Conservation (phyloP, 2,888 invertebrate species). For the Hyalella azteca region DNA sequence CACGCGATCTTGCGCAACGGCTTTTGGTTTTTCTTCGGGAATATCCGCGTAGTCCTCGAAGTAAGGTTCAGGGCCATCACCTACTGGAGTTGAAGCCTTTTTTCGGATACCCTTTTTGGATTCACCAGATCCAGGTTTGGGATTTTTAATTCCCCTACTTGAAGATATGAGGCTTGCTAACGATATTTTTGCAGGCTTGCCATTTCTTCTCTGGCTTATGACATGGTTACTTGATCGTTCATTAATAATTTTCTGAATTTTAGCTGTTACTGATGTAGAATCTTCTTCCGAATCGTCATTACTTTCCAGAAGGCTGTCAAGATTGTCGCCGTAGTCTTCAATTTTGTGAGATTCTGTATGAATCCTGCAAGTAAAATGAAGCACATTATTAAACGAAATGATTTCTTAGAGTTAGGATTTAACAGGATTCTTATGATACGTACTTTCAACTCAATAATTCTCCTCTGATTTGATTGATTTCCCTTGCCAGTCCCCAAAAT, state of each 20-base stretch:
- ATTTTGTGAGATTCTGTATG: slow-evolving; percentile 54
- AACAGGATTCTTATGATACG: too few species aligned
- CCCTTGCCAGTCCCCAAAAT: too few species aligned
- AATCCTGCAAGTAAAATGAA: slow-evolving; percentile 38
- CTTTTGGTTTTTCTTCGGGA: neutral
- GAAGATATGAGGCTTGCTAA: neutral
- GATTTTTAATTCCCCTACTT: neutral
- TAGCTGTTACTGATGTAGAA: neutral
- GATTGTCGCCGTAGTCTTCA: slow-evolving; percentile 48
- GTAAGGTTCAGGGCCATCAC: slow-evolving; percentile 25
- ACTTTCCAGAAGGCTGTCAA: slow-evolving; percentile 38
- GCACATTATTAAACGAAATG: neutral
- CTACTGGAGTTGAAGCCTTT: slow-evolving; percentile 1
- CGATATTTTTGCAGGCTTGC: neutral
- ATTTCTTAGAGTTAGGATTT: too few species aligned
- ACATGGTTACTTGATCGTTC: neutral
- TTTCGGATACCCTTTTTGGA: neutral
- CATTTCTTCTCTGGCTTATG: neutral
- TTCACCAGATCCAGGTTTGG: neutral
- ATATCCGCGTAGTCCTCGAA: slow-evolving; percentile 25
- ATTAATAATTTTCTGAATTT: slow-evolving; percentile 19
- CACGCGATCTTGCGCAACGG: neutral
- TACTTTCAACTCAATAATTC: too few species aligned
- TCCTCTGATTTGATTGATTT: too few species aligned
- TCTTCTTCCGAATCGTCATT: neutral